These are phyloP conservation scores for Drosophila borealis DNA, from an alignment of 2,888 invertebrate species.

Conservation along the genomic window DNA sequence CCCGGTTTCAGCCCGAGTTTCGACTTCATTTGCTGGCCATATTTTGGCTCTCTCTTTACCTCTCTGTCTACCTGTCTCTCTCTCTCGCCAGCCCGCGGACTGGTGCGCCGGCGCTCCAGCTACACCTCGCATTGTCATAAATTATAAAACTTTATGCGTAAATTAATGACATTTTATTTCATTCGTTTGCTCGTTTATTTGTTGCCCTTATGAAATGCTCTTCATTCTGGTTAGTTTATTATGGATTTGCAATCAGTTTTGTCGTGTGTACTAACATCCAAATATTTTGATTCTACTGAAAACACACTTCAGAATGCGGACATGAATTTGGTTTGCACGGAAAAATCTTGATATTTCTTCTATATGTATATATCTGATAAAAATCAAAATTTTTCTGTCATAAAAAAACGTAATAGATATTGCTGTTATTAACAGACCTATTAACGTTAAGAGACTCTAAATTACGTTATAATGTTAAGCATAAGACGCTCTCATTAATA, in stretches of 20 bases:
- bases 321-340: too few species aligned
- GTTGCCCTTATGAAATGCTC: slow-evolving; percentile 37
- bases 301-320: too few species aligned
- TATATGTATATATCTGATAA: too few species aligned
- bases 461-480: too few species aligned
- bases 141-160: slow-evolving; percentile 84
- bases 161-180: slow-evolving; percentile 81
- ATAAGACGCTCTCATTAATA: too few species aligned
- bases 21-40: slow-evolving; percentile 58
- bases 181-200: slow-evolving; percentile 41
- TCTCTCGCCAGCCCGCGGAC: slow-evolving; percentile 5
- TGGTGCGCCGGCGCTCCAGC: slow-evolving; percentile 75
- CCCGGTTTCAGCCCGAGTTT: slow-evolving; percentile 37
- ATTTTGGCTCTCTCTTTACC: slow-evolving; percentile 29
- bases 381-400: too few species aligned
- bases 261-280: background rate
- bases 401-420: too few species aligned
- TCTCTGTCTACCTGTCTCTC: slow-evolving; percentile 1
- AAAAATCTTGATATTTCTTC: too few species aligned
- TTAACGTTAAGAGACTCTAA: too few species aligned
- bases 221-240: slow-evolving; percentile 8
- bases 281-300: too few species aligned
- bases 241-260: background rate
- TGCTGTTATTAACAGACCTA: too few species aligned
- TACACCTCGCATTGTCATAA: slow-evolving; percentile 82